phyloP scores from a whole-genome alignment of 2,797 vertebrate genomes.

The Novumbra hubbsi region DNA sequence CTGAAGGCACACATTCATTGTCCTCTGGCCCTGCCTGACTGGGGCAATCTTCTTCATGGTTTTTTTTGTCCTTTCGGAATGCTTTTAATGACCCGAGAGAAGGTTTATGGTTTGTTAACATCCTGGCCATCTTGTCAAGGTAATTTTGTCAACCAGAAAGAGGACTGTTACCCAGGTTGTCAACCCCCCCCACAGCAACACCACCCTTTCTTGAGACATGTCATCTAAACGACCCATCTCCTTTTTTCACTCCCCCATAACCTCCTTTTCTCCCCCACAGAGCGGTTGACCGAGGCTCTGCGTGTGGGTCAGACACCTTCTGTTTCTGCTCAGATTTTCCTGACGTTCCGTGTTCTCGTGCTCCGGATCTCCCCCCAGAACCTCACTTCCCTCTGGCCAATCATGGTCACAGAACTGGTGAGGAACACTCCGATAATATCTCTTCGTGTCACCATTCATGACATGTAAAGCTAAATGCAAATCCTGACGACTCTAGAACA shows the following conservation, averaged over 20 bases:
- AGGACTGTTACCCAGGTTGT: too few relatives aligned
- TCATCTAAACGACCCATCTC: neutral
- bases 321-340: slow-evolving; percentile 91
- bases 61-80: too few relatives aligned
- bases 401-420: slow-evolving; percentile 98
- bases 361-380: slow-evolving; percentile 94
- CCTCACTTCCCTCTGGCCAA: slow-evolving; percentile 94
- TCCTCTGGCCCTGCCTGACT: too few relatives aligned
- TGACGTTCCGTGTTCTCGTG: slow-evolving; percentile 94
- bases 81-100: too few relatives aligned
- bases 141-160: too few relatives aligned
- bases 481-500: neutral
- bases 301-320: slow-evolving; percentile 83
- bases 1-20: too few relatives aligned
- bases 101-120: too few relatives aligned
- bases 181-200: too few relatives aligned
- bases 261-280: slow-evolving; percentile 60
- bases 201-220: too few relatives aligned
- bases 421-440: slow-evolving; percentile 36
- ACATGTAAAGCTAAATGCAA: neutral
- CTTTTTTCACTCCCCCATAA: neutral
- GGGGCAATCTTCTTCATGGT: too few relatives aligned
- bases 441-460: neutral
- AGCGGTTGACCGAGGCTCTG: slow-evolving; percentile 92
- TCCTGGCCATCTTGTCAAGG: too few relatives aligned